phyloP scores from a whole-genome alignment of 2,113 vertebrate genomes.

The Clarias macrocephalus region DNA sequence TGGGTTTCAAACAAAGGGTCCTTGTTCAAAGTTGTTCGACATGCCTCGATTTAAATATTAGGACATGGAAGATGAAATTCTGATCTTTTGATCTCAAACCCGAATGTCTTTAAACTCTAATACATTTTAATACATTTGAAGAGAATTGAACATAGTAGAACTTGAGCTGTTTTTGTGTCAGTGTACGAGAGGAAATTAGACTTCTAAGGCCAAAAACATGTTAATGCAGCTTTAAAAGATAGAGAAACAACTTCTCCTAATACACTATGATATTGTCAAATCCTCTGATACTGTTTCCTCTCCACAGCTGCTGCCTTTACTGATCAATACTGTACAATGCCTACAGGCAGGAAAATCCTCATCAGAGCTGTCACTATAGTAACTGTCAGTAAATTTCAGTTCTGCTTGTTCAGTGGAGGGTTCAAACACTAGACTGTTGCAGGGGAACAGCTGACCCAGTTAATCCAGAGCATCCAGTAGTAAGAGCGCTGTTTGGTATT shows the following conservation, averaged over 20 bases:
- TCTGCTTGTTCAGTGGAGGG: conserved; percentile 63
- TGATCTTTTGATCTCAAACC: no score
- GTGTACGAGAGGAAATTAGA: not conserved
- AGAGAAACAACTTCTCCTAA: not conserved
- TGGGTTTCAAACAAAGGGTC: no score
- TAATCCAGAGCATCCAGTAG: conserved; percentile 35
- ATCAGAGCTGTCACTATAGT: conserved; percentile 64
- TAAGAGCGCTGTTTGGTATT: not conserved
- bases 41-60: no score
- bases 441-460: conserved; percentile 60
- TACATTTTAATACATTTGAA: no score
- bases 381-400: conserved; percentile 56
- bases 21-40: no score
- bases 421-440: conserved; percentile 42
- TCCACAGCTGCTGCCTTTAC: conserved; percentile 23
- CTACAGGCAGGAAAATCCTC: conserved; percentile 54
- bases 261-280: not conserved
- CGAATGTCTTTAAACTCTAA: no score
- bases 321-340: conserved; percentile 53
- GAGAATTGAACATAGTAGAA: no score
- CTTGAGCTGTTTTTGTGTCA: no score
- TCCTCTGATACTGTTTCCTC: conserved; percentile 2
- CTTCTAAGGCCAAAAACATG: not conserved
- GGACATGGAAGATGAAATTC: no score
- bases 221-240: not conserved